A percentile compares a stretch with the other conserved stretches of the same genome.
These are phyloP conservation scores for Allygus modestus DNA, from an alignment of 2,888 invertebrate genomes.

Conservation along the genomic window DNA sequence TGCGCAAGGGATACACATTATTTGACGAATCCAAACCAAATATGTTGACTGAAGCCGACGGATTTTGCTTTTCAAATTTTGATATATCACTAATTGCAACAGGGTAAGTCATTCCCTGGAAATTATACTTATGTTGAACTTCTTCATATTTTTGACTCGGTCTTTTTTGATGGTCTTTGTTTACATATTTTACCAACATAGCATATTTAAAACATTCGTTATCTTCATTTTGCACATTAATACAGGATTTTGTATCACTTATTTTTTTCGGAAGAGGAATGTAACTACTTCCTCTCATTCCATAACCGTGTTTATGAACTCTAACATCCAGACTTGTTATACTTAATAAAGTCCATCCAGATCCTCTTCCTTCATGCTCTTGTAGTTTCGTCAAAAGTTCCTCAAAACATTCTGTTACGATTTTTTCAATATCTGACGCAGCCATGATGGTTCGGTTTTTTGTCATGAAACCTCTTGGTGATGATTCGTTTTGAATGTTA, in stretches of 20 bases:
- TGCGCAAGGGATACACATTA: slow-evolving; percentile 1
- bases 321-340: background rate
- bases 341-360: slow-evolving; percentile 21
- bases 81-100: background rate
- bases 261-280: slow-evolving; percentile 9
- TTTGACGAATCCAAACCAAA: background rate
- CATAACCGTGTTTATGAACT: slow-evolving; percentile 35
- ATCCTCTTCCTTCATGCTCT: slow-evolving; percentile 15
- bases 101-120: slow-evolving; percentile 6
- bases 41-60: background rate
- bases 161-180: background rate
- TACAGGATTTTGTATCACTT: background rate
- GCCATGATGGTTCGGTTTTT: slow-evolving; percentile 33
- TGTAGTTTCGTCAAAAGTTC: slow-evolving; percentile 5
- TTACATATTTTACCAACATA: slow-evolving; percentile 22
- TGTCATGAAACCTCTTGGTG: slow-evolving; percentile 26
- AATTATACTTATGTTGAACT: slow-evolving; percentile 8
- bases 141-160: background rate
- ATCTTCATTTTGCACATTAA: slow-evolving; percentile 28
- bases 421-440: background rate
- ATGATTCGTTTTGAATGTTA: slow-evolving; percentile 11
- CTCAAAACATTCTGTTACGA: slow-evolving; percentile 13
- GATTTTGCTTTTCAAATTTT: slow-evolving; percentile 16
- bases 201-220: slow-evolving; percentile 42
- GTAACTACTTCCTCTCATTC: slow-evolving; percentile 15